Base-by-base conservation (phyloP, 2,888 invertebrate species). In the Argyresthia goedartella region DNA sequence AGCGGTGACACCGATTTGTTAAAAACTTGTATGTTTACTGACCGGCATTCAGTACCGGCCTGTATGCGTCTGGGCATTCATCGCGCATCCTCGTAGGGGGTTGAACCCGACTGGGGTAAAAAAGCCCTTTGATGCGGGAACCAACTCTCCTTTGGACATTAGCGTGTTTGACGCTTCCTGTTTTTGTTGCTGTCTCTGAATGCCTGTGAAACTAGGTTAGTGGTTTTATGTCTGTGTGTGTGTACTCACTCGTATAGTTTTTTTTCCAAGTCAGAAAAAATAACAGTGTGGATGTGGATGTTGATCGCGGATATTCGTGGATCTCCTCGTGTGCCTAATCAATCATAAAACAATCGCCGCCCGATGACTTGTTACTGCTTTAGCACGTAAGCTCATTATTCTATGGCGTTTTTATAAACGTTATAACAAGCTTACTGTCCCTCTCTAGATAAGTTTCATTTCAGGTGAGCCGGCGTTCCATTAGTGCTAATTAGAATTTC, bases 401-500 rank as follows among this genome's bases (percentile, higher is more conserved):
- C 46, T 15, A 41, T 25, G 25, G 36, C 11, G 16, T 15, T n/a
- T 34, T 33, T 51, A 51, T 44, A 52, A 52, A 35, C 44, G 6
- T 51, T 54, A 49, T 53, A 48, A 53, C 59, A 60, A 61, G 60
- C 64, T 59, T 56, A 54, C 63, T 62, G 66, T 65, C 63, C 71
- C 71, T 71, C 70, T 70, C 15, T 16, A 14, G 25, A 25, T 25
- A 25, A 25, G 25, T 4, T 2, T 25, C 25, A 25, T 25, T 78
- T 63, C 72, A 73, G 73, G 70, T 71, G 73, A 72, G 67, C 68
- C 69, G 65, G 61, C 67, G 64, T 71, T 74, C 78, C 80, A 81
- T 82, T 81, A 81, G 65, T 68, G 71, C 73, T 81, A 81, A 82
- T 81, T 81, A 80, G 69, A 81, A 80, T 79, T 79, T 73, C 73